Evolutionary conservation across 2,888 invertebrate species (phyloP).

Genomic region (Malthinus seriepunctatus): DNA sequence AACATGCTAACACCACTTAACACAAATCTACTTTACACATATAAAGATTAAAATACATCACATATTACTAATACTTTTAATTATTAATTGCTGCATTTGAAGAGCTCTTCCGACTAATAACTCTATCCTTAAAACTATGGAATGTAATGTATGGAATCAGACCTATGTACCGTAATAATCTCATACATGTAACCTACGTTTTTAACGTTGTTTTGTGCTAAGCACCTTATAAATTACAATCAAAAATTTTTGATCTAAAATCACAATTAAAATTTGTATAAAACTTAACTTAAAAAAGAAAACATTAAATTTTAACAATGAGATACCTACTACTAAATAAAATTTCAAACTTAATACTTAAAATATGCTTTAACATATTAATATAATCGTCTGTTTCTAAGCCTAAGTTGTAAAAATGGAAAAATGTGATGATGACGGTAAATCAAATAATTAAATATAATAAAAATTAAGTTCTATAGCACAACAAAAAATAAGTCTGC

Average conservation of each 20-base stretch:
- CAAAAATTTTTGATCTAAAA: background rate
- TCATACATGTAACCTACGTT: background rate
- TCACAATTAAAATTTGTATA: background rate
- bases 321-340: background rate
- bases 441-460: background rate
- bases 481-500: background rate
- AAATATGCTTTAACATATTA: too few relatives aligned
- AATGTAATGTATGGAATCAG: constrained; percentile 36
- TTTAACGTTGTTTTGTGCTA: background rate
- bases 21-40: background rate
- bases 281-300: background rate
- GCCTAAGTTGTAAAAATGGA: too few relatives aligned
- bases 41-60: constrained; percentile 9
- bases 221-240: background rate
- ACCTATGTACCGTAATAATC: constrained; percentile 9
- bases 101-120: constrained; percentile 17
- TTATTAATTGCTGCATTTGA: constrained; percentile 28
- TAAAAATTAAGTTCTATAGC: background rate
- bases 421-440: too few relatives aligned
- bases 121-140: constrained; percentile 20
- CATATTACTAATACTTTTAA: constrained; percentile 7
- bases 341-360: too few relatives aligned
- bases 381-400: too few relatives aligned
- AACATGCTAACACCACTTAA: constrained; percentile 8
- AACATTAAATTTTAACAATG: background rate